Percentiles rank a stretch among this genome's conserved stretches.
phyloP scores from a whole-genome alignment of 30 jellyfish, hydroid and myxozoan species.

The Rhopilema esculentum region DNA sequence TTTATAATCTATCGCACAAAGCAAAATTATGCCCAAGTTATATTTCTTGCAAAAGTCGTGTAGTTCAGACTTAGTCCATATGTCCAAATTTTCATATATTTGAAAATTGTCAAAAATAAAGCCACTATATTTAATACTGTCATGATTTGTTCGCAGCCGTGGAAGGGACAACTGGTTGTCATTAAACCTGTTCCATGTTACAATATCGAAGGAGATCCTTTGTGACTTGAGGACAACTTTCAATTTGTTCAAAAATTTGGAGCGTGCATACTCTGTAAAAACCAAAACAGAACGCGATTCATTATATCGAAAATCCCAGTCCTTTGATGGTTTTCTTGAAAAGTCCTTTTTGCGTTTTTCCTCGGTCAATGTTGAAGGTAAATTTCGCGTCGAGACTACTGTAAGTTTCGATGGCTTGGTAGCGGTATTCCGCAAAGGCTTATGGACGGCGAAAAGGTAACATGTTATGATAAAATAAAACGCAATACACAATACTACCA shows the following conservation, averaged over 20 bases:
- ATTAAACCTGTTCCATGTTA: constrained; percentile 77
- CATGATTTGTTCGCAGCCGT: constrained; percentile 35
- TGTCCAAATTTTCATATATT: constrained; percentile 59
- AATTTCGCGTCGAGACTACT: background rate
- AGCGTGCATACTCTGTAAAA: constrained; percentile 49
- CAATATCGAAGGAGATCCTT: constrained; percentile 63
- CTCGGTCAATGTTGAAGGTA: background rate
- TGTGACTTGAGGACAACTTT: constrained; percentile 54
- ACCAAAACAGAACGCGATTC: constrained; percentile 54
- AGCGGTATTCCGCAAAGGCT: constrained; percentile 1
- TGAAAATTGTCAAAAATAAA: constrained; percentile 74
- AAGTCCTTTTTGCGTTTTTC: background rate
- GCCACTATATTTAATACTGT: constrained; percentile 47
- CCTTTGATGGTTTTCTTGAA: background rate
- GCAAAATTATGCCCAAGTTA: constrained; percentile 71
- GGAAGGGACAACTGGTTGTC: constrained; percentile 71
- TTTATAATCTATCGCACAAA: constrained; percentile 44
- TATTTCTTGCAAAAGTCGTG: constrained; percentile 62
- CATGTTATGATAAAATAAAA: background rate
- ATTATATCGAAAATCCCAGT: background rate
- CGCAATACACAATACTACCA: background rate
- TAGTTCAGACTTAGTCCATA: constrained; percentile 47
- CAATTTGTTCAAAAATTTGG: constrained; percentile 39
- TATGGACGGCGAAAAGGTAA: background rate
- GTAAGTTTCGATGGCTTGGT: constrained; percentile 10